Percentiles rank a stretch among this genome's conserved stretches.
Conservation (phyloP, 2,113 vertebrate genomes). For the Macrotus californicus region DNA sequence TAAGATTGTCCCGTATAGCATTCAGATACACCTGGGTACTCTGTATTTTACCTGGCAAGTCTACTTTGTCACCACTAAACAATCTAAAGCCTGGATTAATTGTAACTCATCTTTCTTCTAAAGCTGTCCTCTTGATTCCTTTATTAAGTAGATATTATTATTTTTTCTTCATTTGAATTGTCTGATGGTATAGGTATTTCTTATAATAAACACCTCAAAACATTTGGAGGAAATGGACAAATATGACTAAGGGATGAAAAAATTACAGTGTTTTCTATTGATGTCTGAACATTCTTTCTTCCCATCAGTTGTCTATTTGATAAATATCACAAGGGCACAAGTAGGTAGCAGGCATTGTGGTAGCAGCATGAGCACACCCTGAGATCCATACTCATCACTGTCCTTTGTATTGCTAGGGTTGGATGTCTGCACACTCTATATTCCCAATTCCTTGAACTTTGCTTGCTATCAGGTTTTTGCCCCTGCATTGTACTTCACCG, state of each 20-base stretch:
- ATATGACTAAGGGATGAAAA: background rate
- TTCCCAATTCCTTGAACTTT: background rate
- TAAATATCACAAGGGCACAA: background rate
- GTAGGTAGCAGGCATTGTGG: background rate
- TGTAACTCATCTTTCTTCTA: background rate
- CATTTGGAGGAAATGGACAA: background rate
- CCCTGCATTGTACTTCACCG: background rate
- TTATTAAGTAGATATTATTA: background rate
- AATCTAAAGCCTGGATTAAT: background rate
- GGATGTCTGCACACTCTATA: background rate
- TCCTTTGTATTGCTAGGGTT: background rate
- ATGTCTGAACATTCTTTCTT: background rate
- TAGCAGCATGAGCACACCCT: background rate
- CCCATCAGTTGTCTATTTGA: background rate
- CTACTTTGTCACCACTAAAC: background rate
- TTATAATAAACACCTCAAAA: background rate
- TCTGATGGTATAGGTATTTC: background rate
- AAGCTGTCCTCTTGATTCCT: background rate
- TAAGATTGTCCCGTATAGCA: background rate
- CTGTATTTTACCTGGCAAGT: background rate
- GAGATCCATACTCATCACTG: background rate
- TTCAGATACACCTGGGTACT: background rate
- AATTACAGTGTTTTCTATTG: background rate
- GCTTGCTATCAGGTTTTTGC: background rate
- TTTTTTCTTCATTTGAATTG: background rate